phyloP scores from a whole-genome alignment of 2,888 invertebrate genomes.

The Epinotia bilunana region DNA sequence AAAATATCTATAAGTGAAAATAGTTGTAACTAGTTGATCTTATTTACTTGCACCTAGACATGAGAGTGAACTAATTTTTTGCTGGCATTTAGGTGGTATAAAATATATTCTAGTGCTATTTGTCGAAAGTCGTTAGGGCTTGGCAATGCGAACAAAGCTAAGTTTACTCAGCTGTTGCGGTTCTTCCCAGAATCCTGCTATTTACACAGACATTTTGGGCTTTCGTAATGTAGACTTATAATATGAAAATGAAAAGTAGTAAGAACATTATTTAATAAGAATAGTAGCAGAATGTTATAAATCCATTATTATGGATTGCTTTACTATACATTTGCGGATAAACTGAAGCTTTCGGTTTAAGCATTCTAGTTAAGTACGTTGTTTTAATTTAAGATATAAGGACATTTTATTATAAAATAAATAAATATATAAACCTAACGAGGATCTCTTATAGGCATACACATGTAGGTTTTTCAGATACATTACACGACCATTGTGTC shows the following conservation, averaged over 20 bases:
- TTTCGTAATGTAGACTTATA: background rate
- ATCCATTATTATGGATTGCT: background rate
- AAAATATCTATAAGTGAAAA: too few relatives aligned
- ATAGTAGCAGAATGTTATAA: background rate
- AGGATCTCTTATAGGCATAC: too few relatives aligned
- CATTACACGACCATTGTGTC: too few relatives aligned
- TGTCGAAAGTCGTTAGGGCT: slow-evolving; percentile 35
- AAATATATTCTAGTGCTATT: background rate
- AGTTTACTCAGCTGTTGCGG: slow-evolving; percentile 41
- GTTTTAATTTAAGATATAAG: too few relatives aligned
- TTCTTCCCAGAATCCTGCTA: slow-evolving; percentile 5
- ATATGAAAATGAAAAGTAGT: background rate
- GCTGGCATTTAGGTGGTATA: background rate
- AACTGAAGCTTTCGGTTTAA: too few relatives aligned
- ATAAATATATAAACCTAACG: too few relatives aligned
- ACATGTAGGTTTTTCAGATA: too few relatives aligned
- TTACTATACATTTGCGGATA: background rate
- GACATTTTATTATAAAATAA: too few relatives aligned
- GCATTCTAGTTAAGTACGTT: too few relatives aligned
- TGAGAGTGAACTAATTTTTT: background rate
- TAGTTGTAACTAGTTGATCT: too few relatives aligned
- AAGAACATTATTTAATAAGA: background rate
- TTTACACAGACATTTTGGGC: slow-evolving; percentile 20
- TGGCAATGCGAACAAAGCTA: slow-evolving; percentile 33
- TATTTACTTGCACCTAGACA: background rate